phyloP scores from a whole-genome alignment of 2,113 vertebrate genomes.

The Hippopotamus amphibius region DNA sequence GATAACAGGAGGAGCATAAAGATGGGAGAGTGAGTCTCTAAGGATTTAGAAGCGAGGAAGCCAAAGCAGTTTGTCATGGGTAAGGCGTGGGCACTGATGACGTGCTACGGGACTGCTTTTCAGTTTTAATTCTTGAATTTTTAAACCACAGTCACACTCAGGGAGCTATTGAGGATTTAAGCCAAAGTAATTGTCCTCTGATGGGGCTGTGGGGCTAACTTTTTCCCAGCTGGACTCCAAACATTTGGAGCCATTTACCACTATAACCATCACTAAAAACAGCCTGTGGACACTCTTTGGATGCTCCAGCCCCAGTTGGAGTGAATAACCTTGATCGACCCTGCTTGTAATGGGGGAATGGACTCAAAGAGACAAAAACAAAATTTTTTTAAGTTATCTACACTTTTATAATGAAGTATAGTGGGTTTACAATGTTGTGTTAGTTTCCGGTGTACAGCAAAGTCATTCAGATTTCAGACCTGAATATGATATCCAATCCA shows the following conservation, averaged over 20 bases:
- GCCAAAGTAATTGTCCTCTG: not conserved
- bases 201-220: not conserved
- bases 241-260: not conserved
- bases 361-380: not conserved
- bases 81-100: not conserved
- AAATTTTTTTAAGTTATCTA: not conserved
- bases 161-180: not conserved
- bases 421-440: not conserved
- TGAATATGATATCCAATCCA: not conserved
- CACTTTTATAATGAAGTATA: not conserved
- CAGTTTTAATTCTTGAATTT: not conserved
- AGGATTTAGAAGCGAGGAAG: not conserved
- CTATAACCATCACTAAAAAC: not conserved
- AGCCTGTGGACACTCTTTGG: not conserved
- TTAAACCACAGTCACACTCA: not conserved
- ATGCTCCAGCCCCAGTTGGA: not conserved
- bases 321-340: not conserved
- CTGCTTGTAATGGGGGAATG: not conserved
- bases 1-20: not conserved
- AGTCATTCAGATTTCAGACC: not conserved
- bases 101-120: not conserved
- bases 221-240: slow-evolving; percentile 23
- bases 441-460: not conserved
- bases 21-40: not conserved
- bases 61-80: not conserved